Base-by-base conservation (phyloP, 2,797 vertebrate species). In the Luscinia megarhynchos region DNA sequence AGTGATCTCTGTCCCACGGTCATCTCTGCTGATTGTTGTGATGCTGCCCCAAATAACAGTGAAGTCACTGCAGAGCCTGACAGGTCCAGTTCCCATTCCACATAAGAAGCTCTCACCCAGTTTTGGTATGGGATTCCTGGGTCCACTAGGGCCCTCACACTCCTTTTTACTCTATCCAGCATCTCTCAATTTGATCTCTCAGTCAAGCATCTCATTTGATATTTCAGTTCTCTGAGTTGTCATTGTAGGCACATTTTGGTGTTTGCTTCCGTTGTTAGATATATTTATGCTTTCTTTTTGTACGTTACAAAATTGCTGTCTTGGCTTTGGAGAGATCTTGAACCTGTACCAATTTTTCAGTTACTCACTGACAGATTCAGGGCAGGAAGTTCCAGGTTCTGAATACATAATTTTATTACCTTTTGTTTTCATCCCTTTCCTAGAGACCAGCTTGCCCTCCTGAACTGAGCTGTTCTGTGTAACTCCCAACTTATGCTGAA, bases 301-400 rank as follows among this genome's bases (percentile, higher is more conserved):
- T 64, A 14, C 0, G 15, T 64, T 87, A 51, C 14, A 51, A 77
- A 91, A 72, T 58, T 80, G 36, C 78, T 63, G n/a, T 63, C 68
- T 72, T 91, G 62, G 21, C 62, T 91, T 84, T 36, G 34, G 64
- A 87, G 55, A 32, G 29, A 61, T 83, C 82, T 78, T 58, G 69
- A 85, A 75, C 43, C 64, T 9, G 0, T 58, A 81, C 87, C 84
- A 81, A 0, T 38, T 58, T 69, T 83, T 72, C n/a, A 85, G 69
- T 70, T 43, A 50, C 81, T 77, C 84, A 26, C 24, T 80, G 90
- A 93, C 87, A 93, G 87, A 89, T 94, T 81, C 88, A 70, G 78
- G 36, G 61, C 87, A 87, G 94, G 87, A 85, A 85, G 57, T 54
- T 51, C 27, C 54, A 34, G 58, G 32, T 73, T 85, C 30, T 48